Conservation (phyloP, 1,140 invertebrate genomes). For the Solenopsis invicta region DNA sequence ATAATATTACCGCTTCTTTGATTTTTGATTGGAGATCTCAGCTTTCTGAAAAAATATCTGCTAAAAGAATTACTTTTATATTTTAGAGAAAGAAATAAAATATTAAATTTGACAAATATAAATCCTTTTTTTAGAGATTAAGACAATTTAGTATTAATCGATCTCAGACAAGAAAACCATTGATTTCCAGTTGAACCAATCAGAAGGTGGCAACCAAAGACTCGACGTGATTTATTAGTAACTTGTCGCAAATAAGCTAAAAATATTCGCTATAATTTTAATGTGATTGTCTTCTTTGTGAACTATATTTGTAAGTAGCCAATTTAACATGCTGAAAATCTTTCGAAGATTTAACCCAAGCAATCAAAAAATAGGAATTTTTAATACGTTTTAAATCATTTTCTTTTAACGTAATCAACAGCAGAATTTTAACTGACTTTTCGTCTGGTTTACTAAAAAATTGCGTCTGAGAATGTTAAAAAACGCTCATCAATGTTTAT, state of each 20-base stretch:
- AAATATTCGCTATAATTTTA: neutral
- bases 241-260: neutral
- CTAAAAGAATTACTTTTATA: no score
- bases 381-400: neutral
- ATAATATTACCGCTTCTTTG: no score
- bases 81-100: no score
- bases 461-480: neutral
- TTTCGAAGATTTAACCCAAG: neutral
- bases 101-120: no score
- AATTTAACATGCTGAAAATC: neutral
- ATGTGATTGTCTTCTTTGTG: neutral
- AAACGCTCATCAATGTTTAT: neutral
- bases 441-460: neutral
- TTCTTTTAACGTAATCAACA: neutral
- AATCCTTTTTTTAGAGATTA: no score
- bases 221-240: neutral
- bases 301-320: neutral
- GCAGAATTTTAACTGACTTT: neutral
- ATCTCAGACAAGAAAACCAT: no score
- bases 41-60: no score
- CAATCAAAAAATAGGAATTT: neutral
- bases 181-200: no score
- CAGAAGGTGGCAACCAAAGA: no score
- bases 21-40: no score
- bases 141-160: no score